phyloP scores from a whole-genome alignment of 1,140 invertebrate species.

The Bicyclus anynana region DNA sequence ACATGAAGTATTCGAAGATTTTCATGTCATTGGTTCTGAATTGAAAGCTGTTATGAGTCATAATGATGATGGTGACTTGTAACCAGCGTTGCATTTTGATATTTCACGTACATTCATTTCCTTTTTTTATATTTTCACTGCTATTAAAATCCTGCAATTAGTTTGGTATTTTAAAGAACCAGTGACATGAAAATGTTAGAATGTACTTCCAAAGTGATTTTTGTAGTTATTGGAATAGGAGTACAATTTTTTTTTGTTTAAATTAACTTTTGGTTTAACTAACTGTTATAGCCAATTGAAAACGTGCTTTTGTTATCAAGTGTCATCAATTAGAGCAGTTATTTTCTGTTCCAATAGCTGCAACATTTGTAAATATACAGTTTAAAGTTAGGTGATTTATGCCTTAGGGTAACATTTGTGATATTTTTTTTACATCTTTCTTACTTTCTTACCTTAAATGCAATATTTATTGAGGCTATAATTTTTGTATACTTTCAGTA shows the following conservation, averaged over 20 bases:
- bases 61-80: background rate
- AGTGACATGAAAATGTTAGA: background rate
- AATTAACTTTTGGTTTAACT: too few species aligned
- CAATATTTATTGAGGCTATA: conserved; percentile 38
- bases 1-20: conserved; percentile 1
- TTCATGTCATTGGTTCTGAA: conserved; percentile 2
- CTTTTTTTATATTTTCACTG: too few species aligned
- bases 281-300: too few species aligned
- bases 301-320: too few species aligned
- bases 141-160: too few species aligned
- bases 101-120: background rate
- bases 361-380: conserved; percentile 33
- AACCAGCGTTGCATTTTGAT: background rate
- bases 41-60: conserved; percentile 2
- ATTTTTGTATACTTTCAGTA: conserved; percentile 37
- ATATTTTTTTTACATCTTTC: conserved; percentile 32
- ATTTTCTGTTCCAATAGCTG: conserved; percentile 23
- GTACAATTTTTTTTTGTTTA: conserved; percentile 4
- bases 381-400: conserved; percentile 24
- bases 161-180: background rate
- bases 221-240: conserved; percentile 35
- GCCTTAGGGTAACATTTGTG: conserved; percentile 22
- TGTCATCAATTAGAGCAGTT: too few species aligned
- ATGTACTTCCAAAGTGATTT: conserved; percentile 5
- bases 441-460: conserved; percentile 18